Evolutionary conservation across 2,888 invertebrate species (phyloP), one percentile per base, ranked within the genome.

Genomic region (Drosophila paramelanica): DNA sequence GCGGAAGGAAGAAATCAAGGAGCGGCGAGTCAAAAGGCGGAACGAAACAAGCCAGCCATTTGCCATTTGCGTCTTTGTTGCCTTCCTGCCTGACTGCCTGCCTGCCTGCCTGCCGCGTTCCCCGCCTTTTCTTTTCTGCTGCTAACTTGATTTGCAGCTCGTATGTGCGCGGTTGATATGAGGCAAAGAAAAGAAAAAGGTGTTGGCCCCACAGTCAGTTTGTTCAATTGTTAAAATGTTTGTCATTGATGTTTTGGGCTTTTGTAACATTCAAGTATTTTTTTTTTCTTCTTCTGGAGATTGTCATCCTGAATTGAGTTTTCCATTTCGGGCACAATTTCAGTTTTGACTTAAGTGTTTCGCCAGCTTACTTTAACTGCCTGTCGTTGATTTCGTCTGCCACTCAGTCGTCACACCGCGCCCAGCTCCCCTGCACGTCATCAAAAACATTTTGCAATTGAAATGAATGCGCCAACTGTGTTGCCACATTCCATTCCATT

Each of bases 1-100:
- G 70, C 88, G 82, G 83, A 83, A 83, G 83, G 83, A 88, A 88
- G 87, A 86, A 83, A 83, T 88, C 88, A 83, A 86, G 83, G 61
- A 79, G 77, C 82, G 76, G 74, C 79, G 65, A 77, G 69, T 62
- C 77, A 69, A 72, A 78, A 73, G 55, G 67, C 74, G 73, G 73
- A 75, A 67, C 88, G 86, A 87, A 82, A 82, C 88, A 84, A 88
- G 79, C 82, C 71, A 71, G 55, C 65, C 71, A 79, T 87, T 81
- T 81, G 84, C 78, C 74, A 73, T 78, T 76, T 68, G 79, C 66
- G 36, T 58, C n/a, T 45, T 67, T 67, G 38, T 67, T 38, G 14
- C 33, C 52, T 69, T 68, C 38, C 43, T 38, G 53, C 14, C 39
- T 23, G 41, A 17, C 23, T 13, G 11, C 41, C 17, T 31, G 31